Evolutionary conservation across 2,888 invertebrate genomes (phyloP), one percentile per base, ranked within the genome.

Genomic region (Limnephilus auricula): DNA sequence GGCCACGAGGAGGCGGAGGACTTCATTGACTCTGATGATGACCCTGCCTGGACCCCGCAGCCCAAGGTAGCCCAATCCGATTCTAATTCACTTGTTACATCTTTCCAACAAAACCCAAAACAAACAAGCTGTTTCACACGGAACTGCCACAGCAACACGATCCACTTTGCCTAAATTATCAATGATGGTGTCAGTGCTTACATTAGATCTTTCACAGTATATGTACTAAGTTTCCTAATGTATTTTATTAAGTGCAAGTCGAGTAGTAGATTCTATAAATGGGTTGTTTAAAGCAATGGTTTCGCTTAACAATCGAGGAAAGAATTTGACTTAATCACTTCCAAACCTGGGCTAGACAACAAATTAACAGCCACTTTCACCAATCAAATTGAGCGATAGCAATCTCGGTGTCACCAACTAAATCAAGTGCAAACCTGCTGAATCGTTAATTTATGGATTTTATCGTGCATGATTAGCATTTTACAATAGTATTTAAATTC

Each of bases 31-130:
- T 97, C 97, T 0, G 97, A 97, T 94, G 96, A 97, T 13, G 97
- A 97, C 95, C 97, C 97, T 13, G 97, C 97, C n/a, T 97, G 97
- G 97, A 97, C 97, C n/a, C 97, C 97, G 13, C 96, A 96, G 92
- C 96, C 96, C 93, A 94, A 95, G 94, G 95, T 95, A 93, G 15
- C 18, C 50, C 50, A 50, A 5, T 18, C 50, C 18, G 15, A 50
- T 50, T 50, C 50, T 45, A 45, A 45, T 45, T 50, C 18, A 18
- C 3, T 50, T 15, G 50, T 50, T 50, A 50, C 5, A 18, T 65
- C 25, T 25, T n/a, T n/a, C n/a, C 5, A n/a, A n/a, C 25, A 9
- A 65, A 65, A 25, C 25, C 18, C 25, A 65, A 65, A 50, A 50
- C 45, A 12, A 50, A 13, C 6, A 65, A 65, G 65, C 65, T 65